phyloP scores from a whole-genome alignment of 53 echinoderm and acorn worm species.

The Holothuria scabra region DNA sequence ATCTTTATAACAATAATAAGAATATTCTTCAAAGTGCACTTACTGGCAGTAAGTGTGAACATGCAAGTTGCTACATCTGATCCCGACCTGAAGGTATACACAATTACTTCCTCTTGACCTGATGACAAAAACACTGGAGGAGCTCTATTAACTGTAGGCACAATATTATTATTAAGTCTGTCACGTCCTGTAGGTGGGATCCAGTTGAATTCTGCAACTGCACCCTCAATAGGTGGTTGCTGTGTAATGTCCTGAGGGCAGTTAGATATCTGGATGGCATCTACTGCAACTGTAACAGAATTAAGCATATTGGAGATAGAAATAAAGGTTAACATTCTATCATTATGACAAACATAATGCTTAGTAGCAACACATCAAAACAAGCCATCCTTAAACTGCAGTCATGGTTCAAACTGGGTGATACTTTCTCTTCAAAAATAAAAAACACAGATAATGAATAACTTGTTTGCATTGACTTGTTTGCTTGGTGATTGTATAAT shows the following conservation, averaged over 20 bases:
- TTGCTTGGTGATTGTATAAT: too few species aligned
- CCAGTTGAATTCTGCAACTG: slow-evolving; percentile 28
- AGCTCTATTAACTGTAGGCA: slow-evolving; percentile 11
- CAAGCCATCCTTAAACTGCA: too few species aligned
- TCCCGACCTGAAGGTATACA: slow-evolving; percentile 15
- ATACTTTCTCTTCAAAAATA: too few species aligned
- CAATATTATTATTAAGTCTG: background rate
- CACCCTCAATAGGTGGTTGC: slow-evolving; percentile 3
- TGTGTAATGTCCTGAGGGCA: slow-evolving; percentile 29
- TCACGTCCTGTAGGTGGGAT: slow-evolving; percentile 21
- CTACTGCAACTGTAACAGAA: background rate
- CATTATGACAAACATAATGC: too few species aligned
- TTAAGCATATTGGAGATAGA: background rate
- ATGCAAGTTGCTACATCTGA: background rate
- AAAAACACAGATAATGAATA: too few species aligned
- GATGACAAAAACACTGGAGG: slow-evolving; percentile 30
- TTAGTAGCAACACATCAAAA: too few species aligned
- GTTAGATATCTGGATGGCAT: background rate
- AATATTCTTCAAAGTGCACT: background rate
- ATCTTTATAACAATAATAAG: too few species aligned
- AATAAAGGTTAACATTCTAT: background rate
- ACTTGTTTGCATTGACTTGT: too few species aligned
- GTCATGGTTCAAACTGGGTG: too few species aligned
- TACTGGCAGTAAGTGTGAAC: slow-evolving; percentile 24
- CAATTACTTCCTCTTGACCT: background rate